Conservation (phyloP, 2,113 vertebrate genomes). For the Bos taurus region DNA sequence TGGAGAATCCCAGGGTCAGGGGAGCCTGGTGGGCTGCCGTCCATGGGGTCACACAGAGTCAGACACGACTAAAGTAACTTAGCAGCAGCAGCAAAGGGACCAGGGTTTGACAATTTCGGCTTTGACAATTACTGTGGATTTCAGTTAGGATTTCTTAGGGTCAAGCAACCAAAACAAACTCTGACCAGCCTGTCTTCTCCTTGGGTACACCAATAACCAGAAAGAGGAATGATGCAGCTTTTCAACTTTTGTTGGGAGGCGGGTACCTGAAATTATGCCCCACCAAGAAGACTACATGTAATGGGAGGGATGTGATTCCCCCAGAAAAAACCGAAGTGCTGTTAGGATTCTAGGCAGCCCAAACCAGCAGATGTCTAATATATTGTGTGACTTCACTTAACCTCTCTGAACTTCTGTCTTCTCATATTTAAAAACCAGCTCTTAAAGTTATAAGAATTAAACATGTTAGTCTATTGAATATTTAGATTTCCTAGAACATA, state of each 20-base stretch:
- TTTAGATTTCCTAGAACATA: background rate
- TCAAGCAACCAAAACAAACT: background rate
- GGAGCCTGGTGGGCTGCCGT: no score
- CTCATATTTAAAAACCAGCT: background rate
- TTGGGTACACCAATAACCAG: background rate
- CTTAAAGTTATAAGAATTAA: slow-evolving; percentile 9
- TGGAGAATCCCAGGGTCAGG: no score
- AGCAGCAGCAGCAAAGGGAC: background rate
- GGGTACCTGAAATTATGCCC: background rate
- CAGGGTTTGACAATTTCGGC: background rate
- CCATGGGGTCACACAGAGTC: no score
- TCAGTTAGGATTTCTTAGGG: background rate
- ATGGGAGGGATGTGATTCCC: background rate
- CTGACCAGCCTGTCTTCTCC: background rate
- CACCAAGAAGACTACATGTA: background rate
- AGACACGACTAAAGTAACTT: no score
- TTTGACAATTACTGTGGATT: background rate
- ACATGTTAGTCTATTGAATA: background rate
- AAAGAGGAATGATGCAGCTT: background rate
- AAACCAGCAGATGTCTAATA: background rate
- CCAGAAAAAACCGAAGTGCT: background rate
- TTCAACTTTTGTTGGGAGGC: background rate
- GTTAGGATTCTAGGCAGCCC: background rate
- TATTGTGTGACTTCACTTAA: background rate
- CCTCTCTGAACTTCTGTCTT: background rate